Conservation (phyloP, 1,140 invertebrate species). For the Parasteatoda tepidariorum region DNA sequence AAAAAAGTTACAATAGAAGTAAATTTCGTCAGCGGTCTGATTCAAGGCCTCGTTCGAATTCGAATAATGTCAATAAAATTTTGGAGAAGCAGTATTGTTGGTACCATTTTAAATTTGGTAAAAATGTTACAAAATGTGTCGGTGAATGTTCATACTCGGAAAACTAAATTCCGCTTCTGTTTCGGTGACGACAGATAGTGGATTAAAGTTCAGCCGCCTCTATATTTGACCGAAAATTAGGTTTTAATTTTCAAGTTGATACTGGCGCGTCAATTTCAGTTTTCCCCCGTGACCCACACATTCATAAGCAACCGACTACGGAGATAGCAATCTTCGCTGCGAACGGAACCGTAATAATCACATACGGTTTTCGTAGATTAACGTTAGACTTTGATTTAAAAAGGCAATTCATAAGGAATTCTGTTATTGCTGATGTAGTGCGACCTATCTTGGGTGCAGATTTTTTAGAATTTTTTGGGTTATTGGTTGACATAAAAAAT, state of each 20-base stretch:
- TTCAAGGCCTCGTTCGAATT: too few relatives aligned
- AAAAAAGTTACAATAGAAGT: too few relatives aligned
- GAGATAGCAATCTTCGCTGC: not conserved
- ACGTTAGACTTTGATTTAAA: not conserved
- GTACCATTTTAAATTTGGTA: too few relatives aligned
- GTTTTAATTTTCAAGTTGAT: not conserved
- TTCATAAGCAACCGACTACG: not conserved
- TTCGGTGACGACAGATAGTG: too few relatives aligned
- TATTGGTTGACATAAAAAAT: not conserved
- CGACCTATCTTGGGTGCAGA: not conserved
- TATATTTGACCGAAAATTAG: not conserved
- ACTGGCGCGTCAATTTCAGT: not conserved
- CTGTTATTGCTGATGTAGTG: too few relatives aligned
- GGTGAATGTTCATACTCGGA: too few relatives aligned
- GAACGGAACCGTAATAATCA: not conserved
- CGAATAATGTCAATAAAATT: too few relatives aligned
- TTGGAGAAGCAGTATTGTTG: too few relatives aligned
- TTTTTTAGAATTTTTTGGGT: slow-evolving; percentile 1
- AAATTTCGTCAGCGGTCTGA: too few relatives aligned
- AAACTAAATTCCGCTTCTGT: too few relatives aligned
- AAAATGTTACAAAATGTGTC: too few relatives aligned
- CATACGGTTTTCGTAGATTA: not conserved
- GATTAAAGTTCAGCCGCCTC: not conserved
- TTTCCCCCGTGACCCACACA: not conserved
- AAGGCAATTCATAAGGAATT: not conserved